Evolutionary conservation across 2,888 invertebrate species (phyloP), one percentile per base, ranked within the genome.

Genomic region (Agrypnus murinus): DNA sequence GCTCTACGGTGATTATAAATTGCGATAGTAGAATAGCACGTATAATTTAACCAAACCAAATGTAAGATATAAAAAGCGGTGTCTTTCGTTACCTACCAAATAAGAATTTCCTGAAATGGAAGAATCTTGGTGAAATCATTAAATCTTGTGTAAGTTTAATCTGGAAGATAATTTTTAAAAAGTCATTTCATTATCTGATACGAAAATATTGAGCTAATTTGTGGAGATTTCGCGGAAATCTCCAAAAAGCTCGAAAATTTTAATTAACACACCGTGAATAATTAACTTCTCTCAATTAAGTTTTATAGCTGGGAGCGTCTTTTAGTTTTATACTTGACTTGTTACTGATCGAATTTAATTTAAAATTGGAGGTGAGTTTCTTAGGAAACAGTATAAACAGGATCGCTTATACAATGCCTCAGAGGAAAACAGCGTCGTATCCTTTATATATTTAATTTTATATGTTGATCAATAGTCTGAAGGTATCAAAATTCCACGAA

Each of bases 201-300:
- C 36, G 55, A 55, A 55, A 36, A 55, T 38, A 55, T 55, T 55
- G 55, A 55, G 55, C 55, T 55, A 55, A 55, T 55, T 55, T 55
- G 55, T 38, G 55, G 55, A 55, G 36, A 36, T 38, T 32, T 15
- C 55, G 36, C 38, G 55, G 55, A 14, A 55, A 55, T 38, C 55
- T 55, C 17, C 55, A 55, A 50, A 50, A 50, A 50, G 59, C 59
- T 59, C 59, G 57, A 38, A 65, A 71, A 60, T 67, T 60, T 45
- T 66, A 71, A 71, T 71, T 71, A 71, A 63, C 67, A 63, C 38
- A 32, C 55, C 40, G 57, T 50, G 55, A 45, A 62, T 71, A 71
- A 67, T 71, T 58, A 71, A 71, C 63, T 71, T 43, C 60, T 55
- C 53, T 57, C 70, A 70, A 70, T 70, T 65, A 70, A 63, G 45